Evolutionary conservation across 2,797 vertebrate genomes (phyloP).

Genomic region (Pipistrellus kuhlii): DNA sequence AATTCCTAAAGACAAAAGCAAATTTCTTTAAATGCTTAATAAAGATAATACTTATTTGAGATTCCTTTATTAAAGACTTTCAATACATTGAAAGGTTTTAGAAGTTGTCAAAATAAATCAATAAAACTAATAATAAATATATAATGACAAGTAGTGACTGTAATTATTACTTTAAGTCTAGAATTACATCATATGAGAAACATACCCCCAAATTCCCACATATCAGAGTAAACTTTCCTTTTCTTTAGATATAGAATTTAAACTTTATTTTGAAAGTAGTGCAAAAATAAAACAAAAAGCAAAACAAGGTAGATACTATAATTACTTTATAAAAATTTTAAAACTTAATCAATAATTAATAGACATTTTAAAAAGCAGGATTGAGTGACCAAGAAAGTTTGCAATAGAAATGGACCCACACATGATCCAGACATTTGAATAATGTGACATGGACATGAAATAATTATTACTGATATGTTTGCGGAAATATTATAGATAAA

Average conservation of each 20-base stretch:
- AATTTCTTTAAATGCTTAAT: constrained; percentile 57
- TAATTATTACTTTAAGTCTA: background rate
- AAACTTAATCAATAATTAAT: constrained; percentile 25
- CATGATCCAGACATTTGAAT: background rate
- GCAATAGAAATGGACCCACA: background rate
- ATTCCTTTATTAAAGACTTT: constrained; percentile 46
- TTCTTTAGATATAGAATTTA: constrained; percentile 49
- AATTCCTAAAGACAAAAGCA: constrained; percentile 49
- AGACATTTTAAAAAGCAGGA: background rate
- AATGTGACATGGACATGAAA: background rate
- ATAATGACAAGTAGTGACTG: background rate
- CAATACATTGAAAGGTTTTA: constrained; percentile 37
- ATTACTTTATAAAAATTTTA: constrained; percentile 19
- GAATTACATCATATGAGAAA: background rate
- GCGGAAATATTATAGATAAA: background rate
- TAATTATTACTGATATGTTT: background rate
- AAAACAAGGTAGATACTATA: background rate
- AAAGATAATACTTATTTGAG: constrained; percentile 53
- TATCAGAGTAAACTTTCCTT: background rate
- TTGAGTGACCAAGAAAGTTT: background rate
- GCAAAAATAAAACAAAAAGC: background rate
- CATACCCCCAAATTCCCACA: background rate
- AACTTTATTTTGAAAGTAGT: constrained; percentile 50
- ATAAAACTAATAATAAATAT: constrained; percentile 7
- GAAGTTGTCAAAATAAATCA: constrained; percentile 44